A percentile compares a stretch with the other conserved stretches of the same genome.
Evolutionary conservation across 2,888 invertebrate genomes (phyloP).

Genomic region (Anagyrus pseudococci): DNA sequence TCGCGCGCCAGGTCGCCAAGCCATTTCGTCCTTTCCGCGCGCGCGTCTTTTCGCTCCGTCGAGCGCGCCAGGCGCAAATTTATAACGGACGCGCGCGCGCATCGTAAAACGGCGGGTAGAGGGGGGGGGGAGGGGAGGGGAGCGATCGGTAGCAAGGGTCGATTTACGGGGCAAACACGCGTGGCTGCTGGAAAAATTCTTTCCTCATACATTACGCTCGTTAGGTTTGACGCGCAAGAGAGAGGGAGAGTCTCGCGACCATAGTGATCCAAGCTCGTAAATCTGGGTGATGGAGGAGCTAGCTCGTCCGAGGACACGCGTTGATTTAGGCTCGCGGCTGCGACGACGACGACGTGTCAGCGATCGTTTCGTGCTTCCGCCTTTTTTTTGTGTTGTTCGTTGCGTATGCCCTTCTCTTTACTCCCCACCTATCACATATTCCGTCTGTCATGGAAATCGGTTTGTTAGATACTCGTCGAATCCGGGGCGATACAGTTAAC

Average conservation of each 20-base stretch:
- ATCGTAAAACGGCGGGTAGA: not conserved
- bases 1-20: not conserved
- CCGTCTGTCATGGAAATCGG: too few species aligned
- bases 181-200: constrained; percentile 15
- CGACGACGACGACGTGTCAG: too few species aligned
- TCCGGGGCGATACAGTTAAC: too few species aligned
- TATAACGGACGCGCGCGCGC: not conserved
- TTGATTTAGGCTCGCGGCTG: constrained; percentile 16
- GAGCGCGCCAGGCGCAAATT: not conserved
- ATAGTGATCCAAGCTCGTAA: constrained; percentile 22
- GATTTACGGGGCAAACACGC: constrained; percentile 26
- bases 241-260: not conserved
- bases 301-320: constrained; percentile 4
- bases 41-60: not conserved
- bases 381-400: too few species aligned
- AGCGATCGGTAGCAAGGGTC: constrained; percentile 9
- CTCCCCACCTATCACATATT: too few species aligned
- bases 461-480: too few species aligned
- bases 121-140: not conserved
- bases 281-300: constrained; percentile 21
- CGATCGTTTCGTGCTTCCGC: too few species aligned
- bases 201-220: constrained; percentile 15
- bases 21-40: not conserved
- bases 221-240: constrained; percentile 17
- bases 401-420: too few species aligned